phyloP scores from a whole-genome alignment of 1,140 invertebrate species.

The Calycopis cecrops region DNA sequence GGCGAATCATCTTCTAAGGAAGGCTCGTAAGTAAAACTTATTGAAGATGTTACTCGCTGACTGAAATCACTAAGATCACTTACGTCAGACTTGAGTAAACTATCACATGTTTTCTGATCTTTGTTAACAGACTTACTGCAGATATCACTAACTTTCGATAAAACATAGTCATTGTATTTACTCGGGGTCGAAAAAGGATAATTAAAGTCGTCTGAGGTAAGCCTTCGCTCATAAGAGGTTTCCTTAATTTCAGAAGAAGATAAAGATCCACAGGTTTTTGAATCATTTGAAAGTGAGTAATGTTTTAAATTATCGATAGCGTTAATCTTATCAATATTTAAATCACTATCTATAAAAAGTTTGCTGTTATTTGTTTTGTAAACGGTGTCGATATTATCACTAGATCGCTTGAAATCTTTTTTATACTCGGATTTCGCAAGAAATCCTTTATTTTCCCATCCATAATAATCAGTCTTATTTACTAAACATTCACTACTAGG shows the following conservation, averaged over 20 bases:
- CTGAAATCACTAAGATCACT: constrained; percentile 69
- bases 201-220: constrained; percentile 54
- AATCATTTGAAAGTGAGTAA: constrained; percentile 55
- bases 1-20: constrained; percentile 67
- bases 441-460: constrained; percentile 73
- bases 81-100: constrained; percentile 52
- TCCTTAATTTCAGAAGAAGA: constrained; percentile 54
- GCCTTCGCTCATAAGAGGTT: constrained; percentile 44
- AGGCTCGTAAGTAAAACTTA: constrained; percentile 71
- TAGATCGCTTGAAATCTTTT: constrained; percentile 35
- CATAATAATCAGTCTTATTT: constrained; percentile 71
- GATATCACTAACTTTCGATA: constrained; percentile 56
- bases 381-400: constrained; percentile 33
- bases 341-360: constrained; percentile 27
- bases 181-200: constrained; percentile 47
- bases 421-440: constrained; percentile 54
- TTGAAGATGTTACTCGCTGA: constrained; percentile 69
- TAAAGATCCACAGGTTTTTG: constrained; percentile 51
- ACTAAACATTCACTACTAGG: constrained; percentile 59
- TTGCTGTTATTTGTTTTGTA: constrained; percentile 34
- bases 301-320: constrained; percentile 38
- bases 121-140: constrained; percentile 52
- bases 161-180: constrained; percentile 59
- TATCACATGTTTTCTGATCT: constrained; percentile 55
- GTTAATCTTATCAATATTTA: constrained; percentile 34